Conservation (phyloP, 2,888 invertebrate species). For the Gymnosoma rotundatum region DNA sequence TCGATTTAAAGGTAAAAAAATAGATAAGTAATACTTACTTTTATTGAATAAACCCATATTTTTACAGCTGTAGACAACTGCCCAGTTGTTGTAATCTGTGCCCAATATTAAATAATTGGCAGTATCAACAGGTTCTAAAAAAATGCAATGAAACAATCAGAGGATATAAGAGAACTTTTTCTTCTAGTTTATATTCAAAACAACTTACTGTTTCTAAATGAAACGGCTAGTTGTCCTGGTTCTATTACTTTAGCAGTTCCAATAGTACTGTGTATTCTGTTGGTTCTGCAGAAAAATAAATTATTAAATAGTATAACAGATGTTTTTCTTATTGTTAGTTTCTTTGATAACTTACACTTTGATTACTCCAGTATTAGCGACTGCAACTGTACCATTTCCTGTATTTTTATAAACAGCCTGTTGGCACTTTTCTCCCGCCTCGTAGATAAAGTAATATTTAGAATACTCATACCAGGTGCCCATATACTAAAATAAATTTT, state of each 20-base stretch:
- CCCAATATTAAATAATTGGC: constrained; percentile 84
- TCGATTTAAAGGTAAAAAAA: constrained; percentile 44
- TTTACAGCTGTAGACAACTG: constrained; percentile 86
- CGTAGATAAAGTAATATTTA: constrained; percentile 87
- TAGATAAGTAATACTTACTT: constrained; percentile 75
- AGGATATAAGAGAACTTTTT: no score
- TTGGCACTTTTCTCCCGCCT: constrained; percentile 89
- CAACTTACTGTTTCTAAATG: constrained; percentile 75
- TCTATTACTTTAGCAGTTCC: constrained; percentile 77
- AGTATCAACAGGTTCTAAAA: constrained; percentile 66
- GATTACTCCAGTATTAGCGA: constrained; percentile 81
- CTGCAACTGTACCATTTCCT: constrained; percentile 83
- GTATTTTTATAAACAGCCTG: constrained; percentile 85
- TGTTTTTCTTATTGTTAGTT: background rate
- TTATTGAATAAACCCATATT: constrained; percentile 75
- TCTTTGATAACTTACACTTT: constrained; percentile 75
- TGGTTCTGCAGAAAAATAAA: constrained; percentile 72
- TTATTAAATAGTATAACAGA: background rate
- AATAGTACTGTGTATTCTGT: constrained; percentile 74
- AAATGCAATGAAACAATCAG: background rate
- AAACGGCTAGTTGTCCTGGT: constrained; percentile 77
- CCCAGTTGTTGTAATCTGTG: constrained; percentile 85
- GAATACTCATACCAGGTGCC: constrained; percentile 91
- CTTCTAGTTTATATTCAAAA: background rate
- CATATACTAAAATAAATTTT: constrained; percentile 84